These are phyloP conservation scores for Rallus crepitans DNA, from an alignment of 2,797 vertebrate genomes.

Conservation along the genomic window DNA sequence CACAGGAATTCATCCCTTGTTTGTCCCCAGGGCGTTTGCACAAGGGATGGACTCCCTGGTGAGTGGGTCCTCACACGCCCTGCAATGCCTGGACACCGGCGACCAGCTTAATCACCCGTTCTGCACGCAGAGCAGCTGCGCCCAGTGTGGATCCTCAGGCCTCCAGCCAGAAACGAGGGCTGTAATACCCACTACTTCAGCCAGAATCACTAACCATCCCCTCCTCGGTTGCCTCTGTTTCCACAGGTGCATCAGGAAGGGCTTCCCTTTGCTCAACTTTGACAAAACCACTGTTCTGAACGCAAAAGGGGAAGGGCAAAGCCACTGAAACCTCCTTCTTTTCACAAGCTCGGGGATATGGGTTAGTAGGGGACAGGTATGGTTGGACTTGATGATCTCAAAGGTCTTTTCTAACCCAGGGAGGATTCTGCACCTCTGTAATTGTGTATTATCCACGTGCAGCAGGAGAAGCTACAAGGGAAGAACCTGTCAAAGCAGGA, in stretches of 20 bases:
- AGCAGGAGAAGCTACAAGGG: slow-evolving; percentile 15
- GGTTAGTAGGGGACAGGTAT: no score
- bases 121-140: neutral
- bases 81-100: accelerated
- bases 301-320: neutral
- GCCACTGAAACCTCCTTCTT: neutral
- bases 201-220: neutral
- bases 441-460: neutral
- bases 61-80: accelerated
- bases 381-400: no score
- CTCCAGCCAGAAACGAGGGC: neutral
- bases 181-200: neutral
- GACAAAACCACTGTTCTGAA: neutral
- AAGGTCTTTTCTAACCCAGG: no score
- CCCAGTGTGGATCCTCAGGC: neutral
- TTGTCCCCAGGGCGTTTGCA: neutral
- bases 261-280: neutral
- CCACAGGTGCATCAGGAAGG: neutral
- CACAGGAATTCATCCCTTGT: neutral
- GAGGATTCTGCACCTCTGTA: neutral
- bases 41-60: neutral
- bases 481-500: slow-evolving; percentile 42
- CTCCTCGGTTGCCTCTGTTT: neutral
- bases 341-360: no score
- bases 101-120: neutral